Percentiles rank a stretch among this genome's conserved stretches.
These are phyloP conservation scores for Halcyon senegalensis DNA, from an alignment of 2,113 vertebrate genomes.

Conservation along the genomic window DNA sequence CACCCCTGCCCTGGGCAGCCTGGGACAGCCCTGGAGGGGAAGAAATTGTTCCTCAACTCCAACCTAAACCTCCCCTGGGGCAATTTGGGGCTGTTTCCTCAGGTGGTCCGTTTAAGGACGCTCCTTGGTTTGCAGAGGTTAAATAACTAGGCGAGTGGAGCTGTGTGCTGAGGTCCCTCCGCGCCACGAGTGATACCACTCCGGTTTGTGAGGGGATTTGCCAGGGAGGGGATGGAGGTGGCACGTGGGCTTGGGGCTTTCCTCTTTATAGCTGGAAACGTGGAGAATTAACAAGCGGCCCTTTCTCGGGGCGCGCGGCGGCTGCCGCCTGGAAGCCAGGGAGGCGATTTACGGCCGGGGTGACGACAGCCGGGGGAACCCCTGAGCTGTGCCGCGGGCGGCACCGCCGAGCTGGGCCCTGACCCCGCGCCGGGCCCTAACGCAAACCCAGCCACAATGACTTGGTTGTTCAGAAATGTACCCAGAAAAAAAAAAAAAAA, in stretches of 20 bases:
- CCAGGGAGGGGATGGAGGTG: neutral
- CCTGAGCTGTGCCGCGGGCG: slow-evolving; percentile 70
- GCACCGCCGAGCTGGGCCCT: slow-evolving; percentile 80
- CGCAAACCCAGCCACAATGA: slow-evolving; percentile 82
- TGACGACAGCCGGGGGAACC: slow-evolving; percentile 83
- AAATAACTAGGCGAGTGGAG: neutral
- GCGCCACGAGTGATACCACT: rapidly evolving
- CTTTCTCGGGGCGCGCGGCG: neutral
- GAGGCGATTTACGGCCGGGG: slow-evolving; percentile 81
- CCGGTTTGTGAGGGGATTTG: rapidly evolving
- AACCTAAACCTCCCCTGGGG: neutral
- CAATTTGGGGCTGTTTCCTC: neutral
- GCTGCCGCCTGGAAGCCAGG: slow-evolving; percentile 10
- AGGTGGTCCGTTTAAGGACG: neutral
- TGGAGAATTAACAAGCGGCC: slow-evolving; percentile 1
- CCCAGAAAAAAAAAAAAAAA: neutral
- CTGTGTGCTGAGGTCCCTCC: rapidly evolving
- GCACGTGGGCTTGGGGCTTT: neutral
- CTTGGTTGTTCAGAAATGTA: slow-evolving; percentile 80
- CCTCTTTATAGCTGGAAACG: slow-evolving; percentile 40
- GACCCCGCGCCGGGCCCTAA: slow-evolving; percentile 79
- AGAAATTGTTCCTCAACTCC: neutral
- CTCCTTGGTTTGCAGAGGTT: neutral
- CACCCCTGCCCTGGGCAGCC: neutral
- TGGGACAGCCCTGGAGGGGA: neutral